These are phyloP conservation scores for Eremobia ochroleuca DNA, from an alignment of 2,888 invertebrate genomes.

Conservation along the genomic window DNA sequence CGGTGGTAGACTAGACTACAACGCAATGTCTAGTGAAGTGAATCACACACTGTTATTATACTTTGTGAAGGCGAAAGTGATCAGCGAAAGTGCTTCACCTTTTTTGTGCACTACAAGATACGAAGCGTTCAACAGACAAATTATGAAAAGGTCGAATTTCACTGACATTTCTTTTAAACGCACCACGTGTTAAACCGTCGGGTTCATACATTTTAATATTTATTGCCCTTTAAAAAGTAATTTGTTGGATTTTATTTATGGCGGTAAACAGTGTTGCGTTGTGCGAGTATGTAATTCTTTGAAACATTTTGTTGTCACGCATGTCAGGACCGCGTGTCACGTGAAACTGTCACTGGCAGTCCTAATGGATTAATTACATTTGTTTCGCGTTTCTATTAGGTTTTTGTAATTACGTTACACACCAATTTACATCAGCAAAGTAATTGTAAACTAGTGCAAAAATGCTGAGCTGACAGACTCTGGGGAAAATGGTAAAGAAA, in stretches of 20 bases:
- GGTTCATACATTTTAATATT: constrained; percentile 24
- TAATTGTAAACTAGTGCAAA: constrained; percentile 6
- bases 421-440: constrained; percentile 26
- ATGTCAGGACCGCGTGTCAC: constrained; percentile 34
- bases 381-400: constrained; percentile 39
- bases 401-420: constrained; percentile 34
- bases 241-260: constrained; percentile 30
- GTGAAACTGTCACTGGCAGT: constrained; percentile 45
- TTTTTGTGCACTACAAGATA: constrained; percentile 64
- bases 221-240: constrained; percentile 29
- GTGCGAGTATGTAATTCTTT: constrained; percentile 42
- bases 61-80: constrained; percentile 84
- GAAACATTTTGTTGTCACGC: constrained; percentile 48
- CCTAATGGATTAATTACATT: constrained; percentile 57
- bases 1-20: constrained; percentile 43
- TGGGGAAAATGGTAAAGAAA: not conserved
- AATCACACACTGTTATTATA: constrained; percentile 76
- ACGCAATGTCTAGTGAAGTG: constrained; percentile 75
- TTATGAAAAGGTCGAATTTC: constrained; percentile 76
- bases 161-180: constrained; percentile 63
- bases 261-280: constrained; percentile 26
- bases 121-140: constrained; percentile 58
- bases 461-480: not conserved
- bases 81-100: constrained; percentile 81
- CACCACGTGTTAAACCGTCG: constrained; percentile 2